These are phyloP conservation scores for Triops cancriformis DNA, from an alignment of 1,140 invertebrate species.

Conservation along the genomic window DNA sequence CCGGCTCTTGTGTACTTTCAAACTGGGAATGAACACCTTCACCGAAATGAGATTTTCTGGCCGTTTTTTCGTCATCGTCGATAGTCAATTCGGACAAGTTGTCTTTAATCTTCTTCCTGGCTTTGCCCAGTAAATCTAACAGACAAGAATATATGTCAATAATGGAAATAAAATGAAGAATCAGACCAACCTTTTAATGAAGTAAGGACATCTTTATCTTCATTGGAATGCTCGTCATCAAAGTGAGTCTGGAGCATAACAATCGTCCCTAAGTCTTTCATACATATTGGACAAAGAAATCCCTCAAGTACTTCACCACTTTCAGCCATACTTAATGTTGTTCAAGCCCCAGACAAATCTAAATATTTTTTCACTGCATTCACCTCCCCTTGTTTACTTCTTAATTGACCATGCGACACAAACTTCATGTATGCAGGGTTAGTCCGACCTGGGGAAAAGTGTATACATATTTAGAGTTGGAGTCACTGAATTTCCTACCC, in stretches of 20 bases:
- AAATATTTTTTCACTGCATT: neutral
- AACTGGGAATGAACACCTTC: neutral
- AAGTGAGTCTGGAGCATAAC: slow-evolving; percentile 75
- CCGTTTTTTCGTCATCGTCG: slow-evolving; percentile 41
- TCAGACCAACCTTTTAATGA: slow-evolving; percentile 65
- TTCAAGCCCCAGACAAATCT: neutral
- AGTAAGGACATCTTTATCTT: slow-evolving; percentile 80
- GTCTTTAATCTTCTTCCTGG: slow-evolving; percentile 78
- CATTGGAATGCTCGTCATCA: slow-evolving; percentile 69
- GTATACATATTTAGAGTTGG: too few relatives aligned
- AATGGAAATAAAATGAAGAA: slow-evolving; percentile 27
- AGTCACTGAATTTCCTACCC: too few relatives aligned
- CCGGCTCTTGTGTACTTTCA: slow-evolving; percentile 26
- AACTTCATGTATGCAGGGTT: too few relatives aligned
- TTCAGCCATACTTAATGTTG: neutral
- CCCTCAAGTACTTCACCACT: slow-evolving; percentile 67
- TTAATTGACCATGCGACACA: neutral
- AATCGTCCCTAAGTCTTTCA: slow-evolving; percentile 74
- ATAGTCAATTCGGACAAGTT: slow-evolving; percentile 50
- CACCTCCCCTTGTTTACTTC: neutral
- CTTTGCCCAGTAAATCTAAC: slow-evolving; percentile 72
- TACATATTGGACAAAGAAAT: slow-evolving; percentile 87
- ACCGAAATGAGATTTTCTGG: slow-evolving; percentile 34
- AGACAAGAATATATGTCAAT: slow-evolving; percentile 33
- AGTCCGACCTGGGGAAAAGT: too few relatives aligned